Evolutionary conservation across 2,888 invertebrate genomes (phyloP), one percentile per base, ranked within the genome.

Genomic region (Thymelicus lineola): DNA sequence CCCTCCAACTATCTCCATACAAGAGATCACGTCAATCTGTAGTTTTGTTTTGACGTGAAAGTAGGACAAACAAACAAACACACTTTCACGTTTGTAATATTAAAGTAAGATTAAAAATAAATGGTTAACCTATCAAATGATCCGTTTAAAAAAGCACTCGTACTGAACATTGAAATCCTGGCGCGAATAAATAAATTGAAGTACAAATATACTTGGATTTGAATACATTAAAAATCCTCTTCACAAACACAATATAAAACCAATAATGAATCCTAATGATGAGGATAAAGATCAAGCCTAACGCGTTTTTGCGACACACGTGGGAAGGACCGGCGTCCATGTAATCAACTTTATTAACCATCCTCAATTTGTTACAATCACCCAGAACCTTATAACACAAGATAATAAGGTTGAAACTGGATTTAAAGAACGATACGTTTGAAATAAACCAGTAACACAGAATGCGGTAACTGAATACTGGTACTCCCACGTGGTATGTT

Each of bases 291-390:
- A 69, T 69, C 57, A 63, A 60, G 55, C 63, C 60, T 59, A 60
- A 72, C 66, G 66, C 63, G 70, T 72, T 72, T 72, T 72, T 70
- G 70, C 70, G 59, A 79, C 82, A 68, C 55, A 84, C 79, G 87
- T 86, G 83, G 86, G 86, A 74, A 75, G 86, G 75, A 84, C 83
- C 79, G 80, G 84, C 80, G 80, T 81, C 70, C 65, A 74, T 75
- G 77, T 84, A 81, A 82, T 83, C 82, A 66, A 67, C 50, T 66
- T 68, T 68, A 68, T 53, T 53, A 64, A 20, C 55, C 14, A 55
- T 55, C 55, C 14, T 50, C 38, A 50, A 53, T 42, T 35, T 12
- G 61, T 45, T 48, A 1, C 35, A 57, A 46, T 20, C n/a, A 62
- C 17, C 36, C 12, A 15, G 9, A 57, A 12, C 55, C 36, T 38